These are phyloP conservation scores for Gallinago solitaria DNA, from an alignment of 2,797 vertebrate genomes.

Conservation along the genomic window DNA sequence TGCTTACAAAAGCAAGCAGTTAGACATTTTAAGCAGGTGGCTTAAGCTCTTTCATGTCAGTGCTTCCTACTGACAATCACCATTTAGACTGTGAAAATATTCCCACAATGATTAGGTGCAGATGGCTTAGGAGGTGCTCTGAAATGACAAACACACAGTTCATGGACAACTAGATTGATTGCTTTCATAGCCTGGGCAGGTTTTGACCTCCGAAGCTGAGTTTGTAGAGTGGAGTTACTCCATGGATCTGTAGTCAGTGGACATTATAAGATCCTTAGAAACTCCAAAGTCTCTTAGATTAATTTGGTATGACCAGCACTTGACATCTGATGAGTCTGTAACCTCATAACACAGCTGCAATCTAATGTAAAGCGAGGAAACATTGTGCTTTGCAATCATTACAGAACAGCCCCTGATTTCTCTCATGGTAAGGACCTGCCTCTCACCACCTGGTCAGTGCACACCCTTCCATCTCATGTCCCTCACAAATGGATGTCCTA, in stretches of 20 bases:
- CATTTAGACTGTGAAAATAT: neutral
- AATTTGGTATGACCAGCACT: neutral
- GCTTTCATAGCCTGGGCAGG: neutral
- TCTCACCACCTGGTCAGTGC: neutral
- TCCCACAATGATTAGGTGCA: neutral
- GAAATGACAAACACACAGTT: neutral
- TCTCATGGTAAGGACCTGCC: neutral
- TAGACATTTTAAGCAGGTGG: neutral
- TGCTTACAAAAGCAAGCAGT: neutral
- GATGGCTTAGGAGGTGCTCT: neutral
- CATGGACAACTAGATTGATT: accelerated
- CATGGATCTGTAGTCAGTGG: neutral
- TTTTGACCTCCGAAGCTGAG: neutral
- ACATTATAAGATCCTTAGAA: neutral
- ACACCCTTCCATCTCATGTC: neutral
- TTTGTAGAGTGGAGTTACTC: neutral
- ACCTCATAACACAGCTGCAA: neutral
- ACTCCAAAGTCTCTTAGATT: neutral
- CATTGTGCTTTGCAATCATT: accelerated
- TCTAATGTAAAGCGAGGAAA: neutral
- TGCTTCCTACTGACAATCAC: neutral
- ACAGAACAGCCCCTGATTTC: neutral
- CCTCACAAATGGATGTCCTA: neutral
- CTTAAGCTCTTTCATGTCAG: neutral
- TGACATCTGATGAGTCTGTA: neutral